These are phyloP conservation scores for Sebastes schlegelii DNA, from an alignment of 2,113 vertebrate species.

Conservation along the genomic window DNA sequence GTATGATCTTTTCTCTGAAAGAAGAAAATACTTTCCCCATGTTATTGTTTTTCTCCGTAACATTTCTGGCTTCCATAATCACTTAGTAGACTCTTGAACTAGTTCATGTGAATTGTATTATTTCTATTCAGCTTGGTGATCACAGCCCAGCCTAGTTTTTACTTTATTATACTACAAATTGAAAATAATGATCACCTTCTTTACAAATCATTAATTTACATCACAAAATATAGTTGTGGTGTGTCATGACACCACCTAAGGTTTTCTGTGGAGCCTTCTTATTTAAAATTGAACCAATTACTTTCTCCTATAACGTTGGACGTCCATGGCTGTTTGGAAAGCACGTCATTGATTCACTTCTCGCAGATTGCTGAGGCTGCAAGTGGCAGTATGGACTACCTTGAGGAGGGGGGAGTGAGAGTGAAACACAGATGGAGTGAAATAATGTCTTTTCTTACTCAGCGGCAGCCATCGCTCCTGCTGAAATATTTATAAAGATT, in stretches of 20 bases:
- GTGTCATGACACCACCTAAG: not conserved
- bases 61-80: not conserved
- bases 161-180: not conserved
- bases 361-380: slow-evolving; percentile 51
- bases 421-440: slow-evolving; percentile 28
- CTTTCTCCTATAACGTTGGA: slow-evolving; percentile 11
- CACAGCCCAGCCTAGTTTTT: not conserved
- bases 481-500: slow-evolving; percentile 54
- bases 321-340: slow-evolving; percentile 33
- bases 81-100: not conserved
- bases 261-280: not conserved
- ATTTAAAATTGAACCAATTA: slow-evolving; percentile 25
- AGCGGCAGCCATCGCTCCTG: slow-evolving; percentile 15
- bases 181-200: not conserved
- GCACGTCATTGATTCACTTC: slow-evolving; percentile 40
- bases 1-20: not conserved
- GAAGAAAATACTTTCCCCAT: not conserved
- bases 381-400: slow-evolving; percentile 49
- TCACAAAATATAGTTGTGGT: not conserved
- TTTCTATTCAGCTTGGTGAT: not conserved
- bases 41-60: not conserved
- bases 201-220: not conserved
- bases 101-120: not conserved
- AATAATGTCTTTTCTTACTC: slow-evolving; percentile 48
- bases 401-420: slow-evolving; percentile 12